phyloP scores from a whole-genome alignment of 2,113 vertebrate species.

The Xiphias gladius region DNA sequence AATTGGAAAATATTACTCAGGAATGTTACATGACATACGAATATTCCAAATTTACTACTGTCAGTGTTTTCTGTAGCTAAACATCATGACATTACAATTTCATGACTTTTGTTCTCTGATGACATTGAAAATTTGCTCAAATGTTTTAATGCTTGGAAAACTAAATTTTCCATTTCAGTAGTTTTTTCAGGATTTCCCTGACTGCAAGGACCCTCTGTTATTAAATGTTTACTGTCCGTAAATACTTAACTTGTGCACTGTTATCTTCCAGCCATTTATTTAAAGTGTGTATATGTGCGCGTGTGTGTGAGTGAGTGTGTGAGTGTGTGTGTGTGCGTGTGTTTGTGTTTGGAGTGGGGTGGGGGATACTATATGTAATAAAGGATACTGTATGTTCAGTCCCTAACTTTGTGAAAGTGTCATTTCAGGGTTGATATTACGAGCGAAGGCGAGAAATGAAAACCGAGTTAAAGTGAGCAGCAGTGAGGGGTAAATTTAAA shows the following conservation, averaged over 20 bases:
- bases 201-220: background rate
- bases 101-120: background rate
- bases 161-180: background rate
- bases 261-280: no score
- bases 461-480: constrained; percentile 26
- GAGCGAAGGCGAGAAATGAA: background rate
- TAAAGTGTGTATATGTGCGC: constrained; percentile 1
- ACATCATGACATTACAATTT: background rate
- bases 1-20: background rate
- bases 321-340: background rate
- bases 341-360: no score
- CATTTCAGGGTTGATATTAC: background rate
- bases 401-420: background rate
- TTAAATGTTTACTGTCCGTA: background rate
- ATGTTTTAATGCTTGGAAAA: background rate
- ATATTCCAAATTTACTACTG: no score
- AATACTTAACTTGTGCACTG: background rate
- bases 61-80: no score
- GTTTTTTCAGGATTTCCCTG: background rate
- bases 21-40: no score
- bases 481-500: constrained; percentile 13
- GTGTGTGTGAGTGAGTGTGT: background rate
- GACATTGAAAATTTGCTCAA: background rate
- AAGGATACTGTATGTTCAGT: background rate
- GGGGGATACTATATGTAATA: background rate